Evolutionary conservation across 64 coral and sea anemone species (phyloP).

Genomic region (Acropora tenuis): DNA sequence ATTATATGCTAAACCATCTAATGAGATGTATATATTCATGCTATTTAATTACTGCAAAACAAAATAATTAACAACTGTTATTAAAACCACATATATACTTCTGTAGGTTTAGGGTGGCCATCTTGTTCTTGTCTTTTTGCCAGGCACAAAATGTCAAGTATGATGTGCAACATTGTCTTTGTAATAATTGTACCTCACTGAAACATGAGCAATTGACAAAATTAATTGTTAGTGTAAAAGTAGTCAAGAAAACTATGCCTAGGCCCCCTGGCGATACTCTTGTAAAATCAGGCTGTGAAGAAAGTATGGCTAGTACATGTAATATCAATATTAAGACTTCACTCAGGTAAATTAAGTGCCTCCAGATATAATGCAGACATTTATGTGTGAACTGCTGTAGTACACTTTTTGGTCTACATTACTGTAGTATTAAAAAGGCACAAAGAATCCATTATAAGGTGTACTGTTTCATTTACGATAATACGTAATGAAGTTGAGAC

Average conservation of each 20-base stretch:
- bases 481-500: no score
- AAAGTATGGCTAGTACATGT: not conserved
- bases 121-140: not conserved
- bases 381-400: not conserved
- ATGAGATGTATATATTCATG: no score
- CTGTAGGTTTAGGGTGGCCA: not conserved
- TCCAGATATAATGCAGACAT: not conserved
- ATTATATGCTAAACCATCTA: no score
- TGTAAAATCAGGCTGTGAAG: not conserved
- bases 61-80: no score
- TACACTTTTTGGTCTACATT: not conserved
- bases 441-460: slow-evolving; percentile 1
- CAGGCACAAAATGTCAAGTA: not conserved
- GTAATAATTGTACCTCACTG: not conserved
- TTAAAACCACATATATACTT: no score
- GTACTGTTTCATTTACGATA: no score
- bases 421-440: slow-evolving; percentile 1
- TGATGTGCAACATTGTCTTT: not conserved
- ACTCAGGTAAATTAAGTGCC: no score
- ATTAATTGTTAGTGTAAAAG: not conserved
- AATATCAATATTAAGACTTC: not conserved
- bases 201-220: not conserved
- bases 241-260: not conserved
- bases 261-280: not conserved
- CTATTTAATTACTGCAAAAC: no score